Percentiles rank a stretch among this genome's conserved stretches.
Evolutionary conservation across 2,888 invertebrate species (phyloP).

Genomic region (Dynastes maya): DNA sequence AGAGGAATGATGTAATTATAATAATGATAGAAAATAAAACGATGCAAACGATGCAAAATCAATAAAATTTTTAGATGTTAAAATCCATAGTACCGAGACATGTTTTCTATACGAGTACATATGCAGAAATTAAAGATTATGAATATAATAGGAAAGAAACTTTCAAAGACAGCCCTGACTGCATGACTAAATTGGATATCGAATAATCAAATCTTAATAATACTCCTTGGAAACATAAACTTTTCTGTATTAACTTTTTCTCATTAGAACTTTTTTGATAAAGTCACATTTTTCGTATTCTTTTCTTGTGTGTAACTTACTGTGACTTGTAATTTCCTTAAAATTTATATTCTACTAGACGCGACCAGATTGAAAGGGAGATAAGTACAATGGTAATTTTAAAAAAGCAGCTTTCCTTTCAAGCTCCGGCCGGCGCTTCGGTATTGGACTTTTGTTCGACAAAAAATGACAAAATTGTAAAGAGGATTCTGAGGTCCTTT

Average conservation of each 20-base stretch:
- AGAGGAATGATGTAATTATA: no score
- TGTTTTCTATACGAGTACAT: no score
- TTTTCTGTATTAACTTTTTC: slow-evolving; percentile 3
- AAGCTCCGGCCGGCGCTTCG: background rate
- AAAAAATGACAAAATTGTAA: slow-evolving; percentile 41
- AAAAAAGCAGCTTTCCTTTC: slow-evolving; percentile 39
- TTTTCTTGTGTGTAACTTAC: slow-evolving; percentile 10
- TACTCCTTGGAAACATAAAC: background rate
- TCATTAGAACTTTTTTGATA: slow-evolving; percentile 29
- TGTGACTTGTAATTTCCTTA: slow-evolving; percentile 30
- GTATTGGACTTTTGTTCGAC: slow-evolving; percentile 41
- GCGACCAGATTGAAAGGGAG: slow-evolving; percentile 35
- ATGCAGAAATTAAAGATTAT: no score
- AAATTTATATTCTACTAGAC: slow-evolving; percentile 25
- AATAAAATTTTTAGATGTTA: no score
- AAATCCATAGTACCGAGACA: no score
- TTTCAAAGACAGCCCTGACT: no score
- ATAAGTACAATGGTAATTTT: slow-evolving; percentile 38
- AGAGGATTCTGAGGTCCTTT: slow-evolving; percentile 34
- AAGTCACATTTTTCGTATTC: background rate
- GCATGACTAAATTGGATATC: no score
- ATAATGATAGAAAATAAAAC: no score
- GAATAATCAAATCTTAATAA: background rate
- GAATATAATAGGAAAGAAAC: no score
- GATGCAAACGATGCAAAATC: no score